Base-by-base conservation (phyloP, 2,888 invertebrate species). In the Dolichopus griseipennis region DNA sequence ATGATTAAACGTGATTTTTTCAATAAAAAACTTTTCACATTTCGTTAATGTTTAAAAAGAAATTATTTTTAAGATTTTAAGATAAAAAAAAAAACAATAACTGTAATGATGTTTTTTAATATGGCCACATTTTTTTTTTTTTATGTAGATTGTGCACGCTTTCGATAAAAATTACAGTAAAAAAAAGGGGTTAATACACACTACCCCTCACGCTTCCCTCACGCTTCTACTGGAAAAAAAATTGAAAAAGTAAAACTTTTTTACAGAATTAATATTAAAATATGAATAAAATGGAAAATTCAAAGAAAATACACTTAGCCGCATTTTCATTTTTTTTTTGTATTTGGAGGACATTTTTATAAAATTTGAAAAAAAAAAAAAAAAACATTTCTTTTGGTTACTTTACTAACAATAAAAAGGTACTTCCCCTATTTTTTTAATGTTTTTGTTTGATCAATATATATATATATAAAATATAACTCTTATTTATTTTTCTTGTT, bases 11-110 rank as follows among this genome's bases (percentile, higher is more conserved):
- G 20, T 61, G 18, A 27, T 43, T n/a, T 20, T 64, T 52, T 65
- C 20, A 27, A 27, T 33, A 18, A 52, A 18, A 52, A 67, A 62
- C 18, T 63, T 65, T 67, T 65, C 66, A 67, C 37, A 33, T 67
- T 66, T 66, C 63, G 22, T n/a, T 65, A 64, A 65, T 61, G 64
- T 63, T 64, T 67, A 67, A 67, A 37, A 37, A 37, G 52, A 52
- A 18, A 18, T 52, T 52, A 18, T 52, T 52, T 52, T 52, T 52
- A 12, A 52, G 52, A 52, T 52, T 18, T 52, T 52, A 2, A 37
- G 37, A 37, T 37, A 37, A 37, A 37, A 37, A 10, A 10, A 10
- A 10, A 37, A 37, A 8, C 4, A 37, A 8, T 34, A 7, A 34
- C 34, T 7, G 9, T 9, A 34, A 34, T n/a, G n/a, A 27, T 27